These are phyloP conservation scores for Nasonia vitripennis DNA, from an alignment of 1,140 invertebrate species.

Conservation along the genomic window DNA sequence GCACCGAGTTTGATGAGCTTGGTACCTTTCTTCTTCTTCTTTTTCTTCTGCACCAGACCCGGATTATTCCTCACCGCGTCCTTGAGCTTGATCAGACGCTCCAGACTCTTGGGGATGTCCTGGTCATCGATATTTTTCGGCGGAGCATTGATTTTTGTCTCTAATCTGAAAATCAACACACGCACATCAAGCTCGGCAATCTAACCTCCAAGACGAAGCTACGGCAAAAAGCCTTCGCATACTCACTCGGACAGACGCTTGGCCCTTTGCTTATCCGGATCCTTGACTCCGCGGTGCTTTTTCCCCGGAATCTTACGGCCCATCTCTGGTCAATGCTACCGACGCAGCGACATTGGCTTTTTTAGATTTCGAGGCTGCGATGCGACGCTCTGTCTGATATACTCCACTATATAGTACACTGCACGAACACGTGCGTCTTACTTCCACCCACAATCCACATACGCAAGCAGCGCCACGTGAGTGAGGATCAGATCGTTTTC, in stretches of 20 bases:
- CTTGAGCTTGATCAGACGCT: constrained; percentile 77
- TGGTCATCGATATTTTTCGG: constrained; percentile 80
- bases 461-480: background rate
- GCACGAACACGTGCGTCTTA: constrained; percentile 25
- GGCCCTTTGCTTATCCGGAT: constrained; percentile 80
- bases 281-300: constrained; percentile 82
- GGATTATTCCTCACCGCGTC: constrained; percentile 71
- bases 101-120: constrained; percentile 79
- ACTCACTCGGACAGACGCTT: constrained; percentile 77
- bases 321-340: constrained; percentile 71
- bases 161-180: constrained; percentile 74
- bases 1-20: constrained; percentile 64
- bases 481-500: background rate
- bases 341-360: constrained; percentile 34
- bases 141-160: constrained; percentile 81
- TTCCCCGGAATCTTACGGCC: constrained; percentile 84
- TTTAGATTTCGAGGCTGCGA: background rate
- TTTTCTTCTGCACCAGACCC: constrained; percentile 62
- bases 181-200: background rate
- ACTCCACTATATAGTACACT: background rate
- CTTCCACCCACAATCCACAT: background rate
- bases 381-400: background rate
- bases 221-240: background rate
- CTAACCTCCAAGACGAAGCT: constrained; percentile 50
- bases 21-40: constrained; percentile 55